Conservation (phyloP, 2,797 vertebrate genomes). For the Xenops minutus region DNA sequence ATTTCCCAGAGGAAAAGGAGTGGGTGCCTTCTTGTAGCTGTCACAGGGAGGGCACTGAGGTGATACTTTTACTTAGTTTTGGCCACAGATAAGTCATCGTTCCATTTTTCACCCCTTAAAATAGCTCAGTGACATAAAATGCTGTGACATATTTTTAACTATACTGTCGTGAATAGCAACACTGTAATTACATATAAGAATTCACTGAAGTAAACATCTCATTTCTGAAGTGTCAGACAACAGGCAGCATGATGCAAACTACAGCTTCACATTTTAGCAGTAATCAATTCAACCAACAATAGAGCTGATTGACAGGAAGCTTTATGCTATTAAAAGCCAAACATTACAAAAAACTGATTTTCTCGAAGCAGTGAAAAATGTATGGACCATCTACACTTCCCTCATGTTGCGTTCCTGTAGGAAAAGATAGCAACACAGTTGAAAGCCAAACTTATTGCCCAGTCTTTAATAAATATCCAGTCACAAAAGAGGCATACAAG, state of each 20-base stretch:
- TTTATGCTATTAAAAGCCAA: not conserved
- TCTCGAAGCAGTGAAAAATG: not conserved
- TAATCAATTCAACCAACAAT: constrained; percentile 36
- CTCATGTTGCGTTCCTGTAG: not conserved
- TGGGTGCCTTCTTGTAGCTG: not conserved
- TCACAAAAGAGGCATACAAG: not conserved
- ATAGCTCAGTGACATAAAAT: not conserved
- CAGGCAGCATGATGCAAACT: not conserved
- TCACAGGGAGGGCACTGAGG: not conserved
- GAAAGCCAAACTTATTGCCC: not conserved
- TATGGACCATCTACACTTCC: not conserved
- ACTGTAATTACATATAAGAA: constrained; percentile 38
- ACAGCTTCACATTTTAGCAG: not conserved
- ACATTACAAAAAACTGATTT: not conserved
- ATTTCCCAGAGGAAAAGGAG: not conserved
- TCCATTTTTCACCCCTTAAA: not conserved
- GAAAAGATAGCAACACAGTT: not conserved
- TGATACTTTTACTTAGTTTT: not conserved
- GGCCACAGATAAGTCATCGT: not conserved
- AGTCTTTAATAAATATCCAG: not conserved
- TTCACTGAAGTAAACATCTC: constrained; percentile 43
- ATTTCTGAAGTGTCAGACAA: constrained; percentile 51
- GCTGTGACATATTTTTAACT: constrained; percentile 15
- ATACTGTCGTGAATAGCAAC: not conserved
- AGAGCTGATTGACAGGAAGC: constrained; percentile 33